Evolutionary conservation across 92 coral and sea anemone genomes (phyloP), one percentile per base, ranked within the genome.

Genomic region (Epizoanthus rinbou): DNA sequence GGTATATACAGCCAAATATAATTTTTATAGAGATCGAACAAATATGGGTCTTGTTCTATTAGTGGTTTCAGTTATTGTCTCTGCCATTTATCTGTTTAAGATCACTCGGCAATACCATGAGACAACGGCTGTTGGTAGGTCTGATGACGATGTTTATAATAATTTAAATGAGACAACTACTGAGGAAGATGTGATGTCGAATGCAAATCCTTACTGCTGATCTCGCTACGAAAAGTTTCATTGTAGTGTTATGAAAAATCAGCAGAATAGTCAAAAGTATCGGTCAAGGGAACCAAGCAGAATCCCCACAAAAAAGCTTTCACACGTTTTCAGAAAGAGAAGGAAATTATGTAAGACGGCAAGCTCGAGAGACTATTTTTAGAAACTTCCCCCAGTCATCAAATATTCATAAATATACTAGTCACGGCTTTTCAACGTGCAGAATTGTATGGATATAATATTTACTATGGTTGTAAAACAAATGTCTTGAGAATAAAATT

Each of bases 151-250:
- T 3, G 13, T 59, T 24, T 59, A 24, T 59, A 59, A 24, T 24
- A 10, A 2, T 59, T 0, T 0, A 10, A 59, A 59, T 59, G 22
- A 18, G 64, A 59, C 64, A 18, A 59, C 22, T 59, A 59, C 18
- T 18, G 66, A 24, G 19, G 24, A 62, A 62, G n/a, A 62, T 7
- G 25, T 62, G 2, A 21, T 19, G 66, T 18, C 66, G n/a, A 23
- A 2, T 62, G n/a, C 24, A 21, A 62, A 62, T 21, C 66, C 31
- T 62, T 19, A 21, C n/a, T 62, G 66, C n/a, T 5, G 33, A 62
- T 62, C 24, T 62, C 66, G 66, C 66, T 62, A 62, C 24, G 33
- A 62, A 62, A 62, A 19, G n/a, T 62, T 62, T 21, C 66, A 62
- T 62, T 3, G 21, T 23, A 57, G 14, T 16, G 63, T 16, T 19